Evolutionary conservation across 2,113 vertebrate genomes (phyloP).

Genomic region (Brachionichthys hirsutus): DNA sequence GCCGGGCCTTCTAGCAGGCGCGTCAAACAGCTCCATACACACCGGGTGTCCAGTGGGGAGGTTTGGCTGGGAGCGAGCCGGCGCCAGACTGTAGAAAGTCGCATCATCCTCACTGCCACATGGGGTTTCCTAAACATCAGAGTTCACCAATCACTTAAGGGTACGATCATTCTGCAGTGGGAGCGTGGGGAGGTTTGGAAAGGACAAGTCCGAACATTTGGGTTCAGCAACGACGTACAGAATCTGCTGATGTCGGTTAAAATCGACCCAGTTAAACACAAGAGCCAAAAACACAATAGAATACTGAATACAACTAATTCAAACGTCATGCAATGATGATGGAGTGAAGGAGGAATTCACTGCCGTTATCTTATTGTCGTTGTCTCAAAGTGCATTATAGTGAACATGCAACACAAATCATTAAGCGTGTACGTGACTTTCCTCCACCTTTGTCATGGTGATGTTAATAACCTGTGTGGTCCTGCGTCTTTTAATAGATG

Average conservation of each 20-base stretch:
- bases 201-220: no score
- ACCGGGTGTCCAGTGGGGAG: conserved; percentile 55
- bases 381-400: no score
- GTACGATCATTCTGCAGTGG: no score
- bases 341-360: no score
- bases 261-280: no score
- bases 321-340: no score
- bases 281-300: no score
- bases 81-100: conserved; percentile 80
- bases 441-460: conserved; percentile 88
- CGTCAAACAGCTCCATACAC: conserved; percentile 70
- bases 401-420: conserved; percentile 23
- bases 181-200: no score
- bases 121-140: conserved; percentile 76
- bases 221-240: no score
- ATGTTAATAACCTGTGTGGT: conserved; percentile 87
- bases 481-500: conserved; percentile 77
- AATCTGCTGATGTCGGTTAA: no score
- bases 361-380: no score
- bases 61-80: conserved; percentile 69
- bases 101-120: conserved; percentile 57
- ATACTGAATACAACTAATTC: no score
- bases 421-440: conserved; percentile 6
- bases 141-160: not conserved
- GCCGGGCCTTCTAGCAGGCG: conserved; percentile 24